Evolutionary conservation across 2,113 vertebrate species (phyloP), one percentile per base, ranked within the genome.

Genomic region (Bettongia penicillata): DNA sequence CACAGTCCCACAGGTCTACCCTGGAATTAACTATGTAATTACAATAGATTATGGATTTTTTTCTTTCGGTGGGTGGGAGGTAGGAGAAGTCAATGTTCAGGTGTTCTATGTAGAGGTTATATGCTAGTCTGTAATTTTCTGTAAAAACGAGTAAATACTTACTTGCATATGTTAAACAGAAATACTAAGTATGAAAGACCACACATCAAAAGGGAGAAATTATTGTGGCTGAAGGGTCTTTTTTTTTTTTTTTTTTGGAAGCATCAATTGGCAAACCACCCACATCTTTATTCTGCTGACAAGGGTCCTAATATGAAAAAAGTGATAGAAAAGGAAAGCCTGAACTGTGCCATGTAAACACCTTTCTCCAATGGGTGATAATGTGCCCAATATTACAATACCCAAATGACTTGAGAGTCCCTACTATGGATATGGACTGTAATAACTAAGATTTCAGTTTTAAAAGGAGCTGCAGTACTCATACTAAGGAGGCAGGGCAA

Each of bases 221-320:
- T 68, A 77, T 84, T 43, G 19, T n/a, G n/a, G 16, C n/a, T 43
- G 16, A 43, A 84, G 7, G n/a, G n/a, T 37, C 10, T 22, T 84
- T 48, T 48, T 48, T 48, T 22, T 84, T 48, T 48, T 48, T 48
- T 43, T 84, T n/a, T 77, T n/a, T 6, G 0, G 37, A 84, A 43
- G n/a, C 19, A 96, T 57, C 93, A 90, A 93, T 48, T 91, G 25
- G 90, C 25, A 95, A 95, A 43, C 0, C 0, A 92, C 7, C 53
- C 26, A 91, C 31, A 91, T 95, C 57, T 91, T 48, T 84, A 92
- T 53, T 90, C 89, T 92, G 47, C 53, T 93, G 77, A 25, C 2
- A 94, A 96, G 92, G 2, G 57, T 84, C 68, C 43, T 95, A 90
- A 93, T n/a, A 55, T 50, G 47, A 93, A 96, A 95, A 94, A 53